Evolutionary conservation across 2,113 vertebrate species (phyloP).

Genomic region (Orientallactaga bullata): DNA sequence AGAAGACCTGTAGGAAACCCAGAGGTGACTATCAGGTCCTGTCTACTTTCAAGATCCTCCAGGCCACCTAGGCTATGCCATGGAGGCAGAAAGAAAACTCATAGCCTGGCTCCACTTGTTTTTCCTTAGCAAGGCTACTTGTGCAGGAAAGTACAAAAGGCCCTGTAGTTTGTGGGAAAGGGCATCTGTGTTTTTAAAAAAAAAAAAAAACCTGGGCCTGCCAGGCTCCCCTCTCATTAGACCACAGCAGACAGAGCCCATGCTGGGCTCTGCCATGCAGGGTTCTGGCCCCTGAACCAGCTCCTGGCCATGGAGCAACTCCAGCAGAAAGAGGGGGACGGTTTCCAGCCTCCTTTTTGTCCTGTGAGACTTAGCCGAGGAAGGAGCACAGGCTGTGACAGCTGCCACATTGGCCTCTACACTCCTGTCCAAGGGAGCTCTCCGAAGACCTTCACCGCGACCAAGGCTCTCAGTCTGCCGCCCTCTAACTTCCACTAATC

Average conservation of each 20-base stretch:
- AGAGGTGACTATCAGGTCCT: not conserved
- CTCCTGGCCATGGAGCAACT: not conserved
- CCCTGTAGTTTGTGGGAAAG: not conserved
- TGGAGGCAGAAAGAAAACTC: not conserved
- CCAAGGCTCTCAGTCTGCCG: slow-evolving; percentile 14
- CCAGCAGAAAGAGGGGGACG: not conserved
- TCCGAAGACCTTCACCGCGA: not conserved
- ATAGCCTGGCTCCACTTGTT: not conserved
- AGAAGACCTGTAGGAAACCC: not conserved
- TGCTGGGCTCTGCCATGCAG: not conserved
- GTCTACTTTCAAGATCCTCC: rapidly evolving
- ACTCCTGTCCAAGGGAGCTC: not conserved
- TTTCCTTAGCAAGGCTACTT: not conserved
- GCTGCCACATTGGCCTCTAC: rapidly evolving
- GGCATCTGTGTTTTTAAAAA: too few relatives aligned
- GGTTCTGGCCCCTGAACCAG: not conserved
- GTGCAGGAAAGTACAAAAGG: not conserved
- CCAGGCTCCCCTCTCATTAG: not conserved
- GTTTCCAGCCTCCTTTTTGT: not conserved
- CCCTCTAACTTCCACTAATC: slow-evolving; percentile 84
- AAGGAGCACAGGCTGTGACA: not conserved
- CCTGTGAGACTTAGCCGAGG: not conserved
- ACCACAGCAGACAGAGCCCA: not conserved
- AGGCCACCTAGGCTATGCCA: too few relatives aligned
- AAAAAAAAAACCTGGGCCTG: too few relatives aligned